phyloP scores from a whole-genome alignment of 2,888 invertebrate species.

The Parnassius mnemosyne region DNA sequence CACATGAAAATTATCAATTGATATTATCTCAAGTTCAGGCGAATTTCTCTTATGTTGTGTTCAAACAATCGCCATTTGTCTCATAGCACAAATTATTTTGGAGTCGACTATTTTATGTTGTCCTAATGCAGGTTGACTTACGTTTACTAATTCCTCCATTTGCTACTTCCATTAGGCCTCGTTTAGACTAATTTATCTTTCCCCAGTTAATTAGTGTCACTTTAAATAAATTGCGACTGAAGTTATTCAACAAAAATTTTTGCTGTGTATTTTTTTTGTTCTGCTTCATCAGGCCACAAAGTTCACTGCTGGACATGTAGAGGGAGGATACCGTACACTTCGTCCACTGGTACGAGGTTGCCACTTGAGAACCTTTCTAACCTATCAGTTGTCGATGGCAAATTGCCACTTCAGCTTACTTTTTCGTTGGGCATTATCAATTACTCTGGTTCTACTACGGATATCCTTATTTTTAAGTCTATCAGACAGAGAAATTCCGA shows the following conservation, averaged over 20 bases:
- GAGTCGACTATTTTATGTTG: neutral
- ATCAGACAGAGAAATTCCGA: too few relatives aligned
- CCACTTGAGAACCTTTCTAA: too few relatives aligned
- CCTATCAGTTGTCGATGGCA: too few relatives aligned
- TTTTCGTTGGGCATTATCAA: too few relatives aligned
- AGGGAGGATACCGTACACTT: too few relatives aligned
- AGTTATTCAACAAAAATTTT: neutral
- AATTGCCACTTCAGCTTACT: too few relatives aligned
- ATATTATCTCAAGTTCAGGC: conserved; percentile 10
- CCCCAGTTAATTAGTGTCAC: conserved; percentile 49
- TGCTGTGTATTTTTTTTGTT: too few relatives aligned
- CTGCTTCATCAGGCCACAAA: too few relatives aligned
- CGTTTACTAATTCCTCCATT: conserved; percentile 21
- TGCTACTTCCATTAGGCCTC: conserved; percentile 35
- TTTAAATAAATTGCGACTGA: conserved; percentile 45
- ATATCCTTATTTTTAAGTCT: too few relatives aligned
- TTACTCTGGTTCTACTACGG: too few relatives aligned
- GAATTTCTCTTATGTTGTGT: conserved; percentile 4
- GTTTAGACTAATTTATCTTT: conserved; percentile 62
- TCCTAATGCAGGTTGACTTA: conserved; percentile 3
- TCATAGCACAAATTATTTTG: conserved; percentile 10
- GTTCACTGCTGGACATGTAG: neutral
- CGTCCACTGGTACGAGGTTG: too few relatives aligned
- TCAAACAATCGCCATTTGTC: conserved; percentile 6
- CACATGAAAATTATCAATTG: neutral